Evolutionary conservation across 2,888 invertebrate genomes (phyloP).

Genomic region (Troides oblongomaculatus): DNA sequence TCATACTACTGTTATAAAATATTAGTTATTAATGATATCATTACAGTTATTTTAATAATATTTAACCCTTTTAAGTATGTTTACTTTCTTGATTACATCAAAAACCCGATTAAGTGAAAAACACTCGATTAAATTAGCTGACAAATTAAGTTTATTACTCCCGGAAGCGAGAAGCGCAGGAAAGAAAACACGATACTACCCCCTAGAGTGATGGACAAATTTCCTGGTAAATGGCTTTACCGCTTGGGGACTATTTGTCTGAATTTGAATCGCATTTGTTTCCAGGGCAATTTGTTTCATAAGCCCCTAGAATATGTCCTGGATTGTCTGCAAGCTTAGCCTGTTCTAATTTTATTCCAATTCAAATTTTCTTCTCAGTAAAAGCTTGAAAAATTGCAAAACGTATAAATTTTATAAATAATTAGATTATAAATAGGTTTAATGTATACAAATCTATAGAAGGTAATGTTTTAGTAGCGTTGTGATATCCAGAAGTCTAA

Average conservation of each 20-base stretch:
- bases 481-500: too few species aligned
- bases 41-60: too few species aligned
- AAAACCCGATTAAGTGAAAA: slow-evolving; percentile 1
- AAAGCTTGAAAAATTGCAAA: neutral
- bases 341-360: slow-evolving; percentile 2
- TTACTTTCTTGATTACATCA: neutral
- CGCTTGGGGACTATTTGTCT: slow-evolving; percentile 78
- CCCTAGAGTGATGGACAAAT: slow-evolving; percentile 77
- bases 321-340: slow-evolving; percentile 31
- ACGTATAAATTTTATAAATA: neutral
- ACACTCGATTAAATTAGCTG: slow-evolving; percentile 28
- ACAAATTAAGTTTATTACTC: slow-evolving; percentile 26
- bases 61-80: neutral
- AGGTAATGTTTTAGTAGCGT: too few species aligned
- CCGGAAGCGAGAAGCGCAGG: slow-evolving; percentile 42
- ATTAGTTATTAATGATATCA: too few species aligned
- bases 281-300: slow-evolving; percentile 75
- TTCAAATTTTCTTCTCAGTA: slow-evolving; percentile 1
- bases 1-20: too few species aligned
- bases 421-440: neutral
- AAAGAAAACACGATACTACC: slow-evolving; percentile 63
- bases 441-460: too few species aligned
- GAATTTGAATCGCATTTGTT: slow-evolving; percentile 80
- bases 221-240: slow-evolving; percentile 75
- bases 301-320: slow-evolving; percentile 66